Evolutionary conservation across 2,113 vertebrate species (phyloP).

Genomic region (Mus pahari): DNA sequence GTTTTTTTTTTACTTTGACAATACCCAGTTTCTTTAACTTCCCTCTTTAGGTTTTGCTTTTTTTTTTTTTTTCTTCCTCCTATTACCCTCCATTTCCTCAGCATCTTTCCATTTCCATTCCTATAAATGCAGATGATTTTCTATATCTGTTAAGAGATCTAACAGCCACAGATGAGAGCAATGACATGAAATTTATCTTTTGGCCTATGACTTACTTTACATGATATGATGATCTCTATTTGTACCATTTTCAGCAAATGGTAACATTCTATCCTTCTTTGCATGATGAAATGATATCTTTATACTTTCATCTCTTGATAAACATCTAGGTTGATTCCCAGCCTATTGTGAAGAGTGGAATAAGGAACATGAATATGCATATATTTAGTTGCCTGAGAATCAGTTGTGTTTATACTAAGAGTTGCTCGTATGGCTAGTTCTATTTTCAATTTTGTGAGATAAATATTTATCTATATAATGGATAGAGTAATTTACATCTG

Average conservation of each 20-base stretch:
- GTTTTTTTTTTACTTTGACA: too few relatives aligned
- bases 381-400: too few relatives aligned
- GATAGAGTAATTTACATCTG: neutral
- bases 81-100: fast-evolving
- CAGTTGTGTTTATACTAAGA: neutral
- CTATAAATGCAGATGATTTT: neutral
- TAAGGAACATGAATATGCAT: neutral
- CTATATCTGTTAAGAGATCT: neutral
- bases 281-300: neutral
- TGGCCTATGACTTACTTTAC: neutral
- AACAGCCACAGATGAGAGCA: neutral
- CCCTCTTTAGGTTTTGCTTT: too few relatives aligned
- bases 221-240: too few relatives aligned
- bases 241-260: neutral
- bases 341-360: neutral
- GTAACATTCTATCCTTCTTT: neutral
- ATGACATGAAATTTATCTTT: neutral
- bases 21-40: neutral
- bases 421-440: neutral
- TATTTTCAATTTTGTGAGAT: neutral
- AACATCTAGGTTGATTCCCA: neutral
- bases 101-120: neutral
- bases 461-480: neutral
- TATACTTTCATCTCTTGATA: too few relatives aligned
- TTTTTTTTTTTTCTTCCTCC: neutral